Evolutionary conservation across 2,888 invertebrate genomes (phyloP).

Genomic region (Pheosia gnoma): DNA sequence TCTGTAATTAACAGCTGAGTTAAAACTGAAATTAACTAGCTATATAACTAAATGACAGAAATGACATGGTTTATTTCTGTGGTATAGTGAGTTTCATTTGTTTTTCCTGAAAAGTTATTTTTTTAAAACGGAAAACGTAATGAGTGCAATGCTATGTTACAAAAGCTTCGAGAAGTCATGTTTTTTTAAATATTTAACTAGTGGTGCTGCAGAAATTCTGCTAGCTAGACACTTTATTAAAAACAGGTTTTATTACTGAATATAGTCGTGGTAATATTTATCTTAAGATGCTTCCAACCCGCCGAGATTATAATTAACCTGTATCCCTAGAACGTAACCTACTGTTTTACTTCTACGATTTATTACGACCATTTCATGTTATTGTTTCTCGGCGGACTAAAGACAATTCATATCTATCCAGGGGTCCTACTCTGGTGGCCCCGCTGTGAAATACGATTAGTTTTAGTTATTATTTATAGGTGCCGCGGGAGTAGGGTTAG

Average conservation of each 20-base stretch:
- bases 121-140: too few species aligned
- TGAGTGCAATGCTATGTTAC: too few species aligned
- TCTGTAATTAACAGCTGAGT: too few species aligned
- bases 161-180: too few species aligned
- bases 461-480: conserved; percentile 38
- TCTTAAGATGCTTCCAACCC: background rate
- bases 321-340: background rate
- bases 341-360: conserved; percentile 4
- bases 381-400: conserved; percentile 9
- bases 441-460: conserved; percentile 42
- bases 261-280: background rate
- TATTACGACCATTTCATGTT: conserved; percentile 7
- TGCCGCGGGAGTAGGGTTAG: conserved; percentile 21
- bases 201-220: too few species aligned
- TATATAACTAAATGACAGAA: too few species aligned
- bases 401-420: conserved; percentile 34
- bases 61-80: too few species aligned
- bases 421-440: conserved; percentile 29
- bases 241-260: too few species aligned
- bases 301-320: background rate
- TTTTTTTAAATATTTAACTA: too few species aligned
- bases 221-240: too few species aligned
- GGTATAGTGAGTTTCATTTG: background rate
- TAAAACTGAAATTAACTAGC: too few species aligned
- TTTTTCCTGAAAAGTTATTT: background rate